Percentiles rank a stretch among this genome's conserved stretches.
phyloP scores from a whole-genome alignment of 1,140 invertebrate species.

The Euschistus heros region DNA sequence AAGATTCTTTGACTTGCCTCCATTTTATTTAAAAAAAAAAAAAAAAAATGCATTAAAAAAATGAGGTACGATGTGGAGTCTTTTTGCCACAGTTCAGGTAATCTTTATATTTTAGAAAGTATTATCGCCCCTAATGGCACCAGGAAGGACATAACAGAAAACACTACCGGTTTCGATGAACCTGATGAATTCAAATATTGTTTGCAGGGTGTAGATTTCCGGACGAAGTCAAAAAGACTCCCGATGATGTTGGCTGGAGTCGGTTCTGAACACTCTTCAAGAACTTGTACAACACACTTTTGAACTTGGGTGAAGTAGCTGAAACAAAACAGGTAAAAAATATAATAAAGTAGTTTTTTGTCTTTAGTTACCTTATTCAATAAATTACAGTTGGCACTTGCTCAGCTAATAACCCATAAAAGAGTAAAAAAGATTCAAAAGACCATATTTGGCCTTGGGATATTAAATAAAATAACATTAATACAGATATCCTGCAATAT shows the following conservation, averaged over 20 bases:
- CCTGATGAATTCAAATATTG: slow-evolving; percentile 12
- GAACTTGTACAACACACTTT: slow-evolving; percentile 47
- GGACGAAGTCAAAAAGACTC: slow-evolving; percentile 59
- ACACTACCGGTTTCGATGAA: not conserved
- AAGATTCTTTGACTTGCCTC: too few species aligned
- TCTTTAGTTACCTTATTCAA: too few species aligned
- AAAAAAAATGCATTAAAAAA: too few species aligned
- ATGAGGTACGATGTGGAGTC: too few species aligned
- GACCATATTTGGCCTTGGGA: too few species aligned
- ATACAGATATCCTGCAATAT: too few species aligned
- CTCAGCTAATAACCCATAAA: too few species aligned
- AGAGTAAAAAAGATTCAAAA: too few species aligned
- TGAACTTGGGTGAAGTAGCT: slow-evolving; percentile 49
- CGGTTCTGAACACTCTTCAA: slow-evolving; percentile 57
- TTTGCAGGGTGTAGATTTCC: slow-evolving; percentile 53
- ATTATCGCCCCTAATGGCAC: not conserved
- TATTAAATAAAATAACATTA: too few species aligned
- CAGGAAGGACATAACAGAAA: not conserved
- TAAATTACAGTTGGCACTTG: too few species aligned
- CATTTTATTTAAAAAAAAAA: too few species aligned
- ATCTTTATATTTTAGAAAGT: not conserved
- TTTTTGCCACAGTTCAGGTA: too few species aligned
- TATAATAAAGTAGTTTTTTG: slow-evolving; percentile 10
- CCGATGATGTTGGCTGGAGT: slow-evolving; percentile 69
- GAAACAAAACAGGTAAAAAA: slow-evolving; percentile 34